These are phyloP conservation scores for Abrostola triplasia DNA, from an alignment of 2,888 invertebrate species.

Conservation along the genomic window DNA sequence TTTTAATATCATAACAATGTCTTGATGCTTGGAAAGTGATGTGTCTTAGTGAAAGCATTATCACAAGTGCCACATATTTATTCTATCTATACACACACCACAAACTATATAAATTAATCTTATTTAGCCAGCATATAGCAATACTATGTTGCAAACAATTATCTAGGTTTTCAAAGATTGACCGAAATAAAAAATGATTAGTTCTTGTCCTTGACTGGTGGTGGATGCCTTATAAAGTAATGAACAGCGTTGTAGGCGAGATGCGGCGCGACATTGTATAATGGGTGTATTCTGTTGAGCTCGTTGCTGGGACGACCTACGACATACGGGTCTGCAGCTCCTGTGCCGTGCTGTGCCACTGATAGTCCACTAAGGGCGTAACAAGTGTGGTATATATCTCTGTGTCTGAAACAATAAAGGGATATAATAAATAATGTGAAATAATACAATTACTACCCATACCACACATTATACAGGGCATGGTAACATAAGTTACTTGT, in stretches of 20 bases:
- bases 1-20: not conserved
- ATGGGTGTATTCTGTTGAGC: constrained; percentile 93
- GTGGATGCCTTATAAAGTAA: constrained; percentile 83
- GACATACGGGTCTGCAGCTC: constrained; percentile 84
- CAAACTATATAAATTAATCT: not conserved
- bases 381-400: constrained; percentile 99
- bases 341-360: constrained; percentile 94
- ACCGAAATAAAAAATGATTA: constrained; percentile 48
- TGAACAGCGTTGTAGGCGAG: constrained; percentile 84
- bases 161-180: constrained; percentile 15
- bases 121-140: constrained; percentile 2
- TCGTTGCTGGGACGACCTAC: constrained; percentile 91
- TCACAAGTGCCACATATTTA: not conserved
- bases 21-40: constrained; percentile 1
- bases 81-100: not conserved
- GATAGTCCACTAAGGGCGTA: constrained; percentile 98
- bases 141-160: constrained; percentile 17
- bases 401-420: constrained; percentile 87
- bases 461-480: too few relatives aligned
- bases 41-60: not conserved
- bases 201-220: constrained; percentile 81
- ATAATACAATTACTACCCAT: not conserved
- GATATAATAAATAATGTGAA: constrained; percentile 1
- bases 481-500: too few relatives aligned
- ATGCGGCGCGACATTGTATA: constrained; percentile 94